A percentile compares a stretch with the other conserved stretches of the same genome.
Conservation (phyloP, 2,113 vertebrate species). For the Syngnathoides biaculeatus region DNA sequence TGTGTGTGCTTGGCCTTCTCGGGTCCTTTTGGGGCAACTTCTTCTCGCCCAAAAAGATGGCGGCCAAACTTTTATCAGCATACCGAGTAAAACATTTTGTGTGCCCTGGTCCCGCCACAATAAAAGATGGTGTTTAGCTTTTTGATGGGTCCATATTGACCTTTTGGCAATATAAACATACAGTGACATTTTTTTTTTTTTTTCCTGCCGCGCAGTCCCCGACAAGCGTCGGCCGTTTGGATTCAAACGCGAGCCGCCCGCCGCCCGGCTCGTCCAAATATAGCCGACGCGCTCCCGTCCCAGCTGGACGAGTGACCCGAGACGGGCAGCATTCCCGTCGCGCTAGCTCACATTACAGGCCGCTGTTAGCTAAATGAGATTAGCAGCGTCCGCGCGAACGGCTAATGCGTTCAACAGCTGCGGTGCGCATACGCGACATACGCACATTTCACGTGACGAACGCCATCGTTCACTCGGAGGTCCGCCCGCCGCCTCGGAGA, state of each 20-base stretch:
- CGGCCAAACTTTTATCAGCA: too few relatives aligned
- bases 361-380: conserved; percentile 59
- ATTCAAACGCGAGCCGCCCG: conserved; percentile 26
- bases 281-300: conserved; percentile 27
- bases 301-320: conserved; percentile 19
- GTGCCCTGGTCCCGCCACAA: too few relatives aligned
- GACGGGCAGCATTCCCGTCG: conserved; percentile 14
- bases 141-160: too few relatives aligned
- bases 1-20: too few relatives aligned
- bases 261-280: conserved; percentile 40
- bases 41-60: too few relatives aligned
- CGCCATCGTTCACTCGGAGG: conserved; percentile 38
- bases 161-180: too few relatives aligned
- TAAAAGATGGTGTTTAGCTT: too few relatives aligned
- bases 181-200: neutral
- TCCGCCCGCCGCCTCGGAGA: conserved; percentile 40
- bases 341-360: conserved; percentile 12
- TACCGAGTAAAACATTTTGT: too few relatives aligned
- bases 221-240: conserved; percentile 17
- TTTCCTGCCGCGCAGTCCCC: too few relatives aligned
- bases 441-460: conserved; percentile 51
- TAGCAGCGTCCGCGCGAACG: conserved; percentile 57
- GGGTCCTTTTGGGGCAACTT: too few relatives aligned
- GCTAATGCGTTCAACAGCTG: conserved; percentile 68
- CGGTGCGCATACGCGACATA: conserved; percentile 30